Base-by-base conservation (phyloP, 2,888 invertebrate genomes). In the Mesorhabditis spiculigera region DNA sequence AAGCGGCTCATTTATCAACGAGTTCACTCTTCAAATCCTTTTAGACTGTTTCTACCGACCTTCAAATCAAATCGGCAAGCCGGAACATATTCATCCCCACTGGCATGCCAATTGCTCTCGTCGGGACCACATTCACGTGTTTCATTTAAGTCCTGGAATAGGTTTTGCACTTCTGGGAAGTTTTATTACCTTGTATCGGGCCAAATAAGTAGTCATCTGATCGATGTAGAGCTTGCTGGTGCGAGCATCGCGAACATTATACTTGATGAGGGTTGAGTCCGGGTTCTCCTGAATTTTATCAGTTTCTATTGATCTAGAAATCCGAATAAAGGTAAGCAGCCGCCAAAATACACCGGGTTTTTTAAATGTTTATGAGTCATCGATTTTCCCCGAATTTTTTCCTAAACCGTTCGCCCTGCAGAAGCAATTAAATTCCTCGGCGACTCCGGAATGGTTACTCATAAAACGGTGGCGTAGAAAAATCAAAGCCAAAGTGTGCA, bases 181-280 rank as follows among this genome's bases (percentile, higher is more conserved):
- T 50, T 50, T 50, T 3, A 50, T 2, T 2, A 50, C 77, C 28
- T 64, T 43, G 72, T 80, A 80, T 66, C 77, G 76, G 5, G 68
- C 71, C 28, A 84, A 69, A 71, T 78, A 85, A 5, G 66, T 62
- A 13, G 63, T 70, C 65, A 83, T 42, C 5, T 78, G 78, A 0
- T 78, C 68, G 41, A 78, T 75, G 74, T 85, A 86, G 58, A 78
- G 73, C 44, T 69, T 58, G 63, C 67, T 75, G 50, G 74, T 62
- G 6, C 45, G 66, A 4, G 61, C 63, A 65, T 77, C 76, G 61
- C 72, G 69, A n/a, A 76, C 79, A 87, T 91, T 92, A 90, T 94
- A 96, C 92, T 94, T 93, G 88, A 98, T 93, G 85, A 98, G 90
- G 76, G 96, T 96, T 87, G 95, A 95, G 87, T 95, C 95, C 81